Conservation (phyloP, 2,888 invertebrate species). For the Gastracanthus pulcherrimus region DNA sequence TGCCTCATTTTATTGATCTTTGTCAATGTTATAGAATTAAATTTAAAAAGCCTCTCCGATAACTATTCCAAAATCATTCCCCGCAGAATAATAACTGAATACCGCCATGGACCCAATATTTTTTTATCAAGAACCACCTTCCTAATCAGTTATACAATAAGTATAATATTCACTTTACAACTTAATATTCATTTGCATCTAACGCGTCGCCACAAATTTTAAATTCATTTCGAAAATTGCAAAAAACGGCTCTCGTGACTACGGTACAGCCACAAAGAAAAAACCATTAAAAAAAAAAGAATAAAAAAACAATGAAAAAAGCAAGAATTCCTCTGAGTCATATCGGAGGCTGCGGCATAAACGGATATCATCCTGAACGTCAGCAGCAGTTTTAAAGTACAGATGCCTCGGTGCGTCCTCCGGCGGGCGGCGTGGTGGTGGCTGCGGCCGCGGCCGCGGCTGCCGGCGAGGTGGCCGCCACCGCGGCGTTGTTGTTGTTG, state of each 20-base stretch:
- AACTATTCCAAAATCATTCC: not conserved
- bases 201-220: too few species aligned
- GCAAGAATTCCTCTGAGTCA: too few species aligned
- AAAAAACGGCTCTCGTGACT: too few species aligned
- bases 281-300: not conserved
- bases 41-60: not conserved
- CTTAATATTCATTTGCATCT: too few species aligned
- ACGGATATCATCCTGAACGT: too few species aligned
- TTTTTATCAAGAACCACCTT: too few species aligned
- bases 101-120: too few species aligned
- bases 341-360: too few species aligned
- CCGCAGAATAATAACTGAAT: not conserved
- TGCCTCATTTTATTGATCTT: not conserved
- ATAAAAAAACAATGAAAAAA: not conserved
- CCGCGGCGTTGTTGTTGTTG: constrained; percentile 71
- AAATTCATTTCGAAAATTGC: too few species aligned
- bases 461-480: not conserved
- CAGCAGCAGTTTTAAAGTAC: constrained; percentile 77
- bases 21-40: not conserved
- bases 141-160: too few species aligned
- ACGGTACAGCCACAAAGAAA: too few species aligned
- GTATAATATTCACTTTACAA: too few species aligned
- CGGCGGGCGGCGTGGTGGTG: constrained; percentile 70
- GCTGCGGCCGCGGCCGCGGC: not conserved
- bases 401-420: constrained; percentile 81